Evolutionary conservation across 2,113 vertebrate genomes (phyloP).

Genomic region (Cynopterus brachyotis): DNA sequence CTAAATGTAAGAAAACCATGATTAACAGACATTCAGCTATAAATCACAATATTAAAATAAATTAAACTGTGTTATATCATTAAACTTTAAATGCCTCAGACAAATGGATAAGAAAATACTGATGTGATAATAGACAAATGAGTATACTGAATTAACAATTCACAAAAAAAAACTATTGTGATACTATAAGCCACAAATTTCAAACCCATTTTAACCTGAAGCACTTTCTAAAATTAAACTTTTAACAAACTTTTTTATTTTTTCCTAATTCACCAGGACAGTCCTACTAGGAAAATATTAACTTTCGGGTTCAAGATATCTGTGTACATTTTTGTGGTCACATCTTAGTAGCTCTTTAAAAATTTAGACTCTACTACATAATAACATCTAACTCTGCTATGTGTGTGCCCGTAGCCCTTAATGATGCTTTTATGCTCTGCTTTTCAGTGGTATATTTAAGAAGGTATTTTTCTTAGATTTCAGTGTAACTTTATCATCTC

Average conservation of each 20-base stretch:
- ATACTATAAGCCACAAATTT: not conserved
- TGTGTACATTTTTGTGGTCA: not conserved
- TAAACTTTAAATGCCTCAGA: not conserved
- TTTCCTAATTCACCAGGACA: not conserved
- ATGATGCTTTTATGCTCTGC: not conserved
- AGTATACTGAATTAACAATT: not conserved
- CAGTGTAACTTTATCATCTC: not conserved
- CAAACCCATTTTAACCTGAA: not conserved
- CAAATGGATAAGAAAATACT: not conserved
- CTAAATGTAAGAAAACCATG: not conserved
- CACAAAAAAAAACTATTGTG: not conserved
- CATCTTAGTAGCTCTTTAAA: not conserved
- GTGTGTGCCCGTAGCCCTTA: not conserved
- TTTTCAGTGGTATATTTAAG: not conserved
- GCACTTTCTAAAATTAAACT: not conserved
- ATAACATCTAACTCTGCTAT: not conserved
- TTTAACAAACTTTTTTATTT: not conserved
- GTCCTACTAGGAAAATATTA: not conserved
- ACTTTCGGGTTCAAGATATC: not conserved
- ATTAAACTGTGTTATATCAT: not conserved
- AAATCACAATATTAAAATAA: not conserved
- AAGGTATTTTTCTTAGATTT: slow-evolving; percentile 28
- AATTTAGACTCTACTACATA: not conserved
- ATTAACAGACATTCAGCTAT: not conserved
- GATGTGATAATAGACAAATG: not conserved